Conservation (phyloP, 37 sponge, comb jelly and placozoan genomes). For the Spongilla lacustris region DNA sequence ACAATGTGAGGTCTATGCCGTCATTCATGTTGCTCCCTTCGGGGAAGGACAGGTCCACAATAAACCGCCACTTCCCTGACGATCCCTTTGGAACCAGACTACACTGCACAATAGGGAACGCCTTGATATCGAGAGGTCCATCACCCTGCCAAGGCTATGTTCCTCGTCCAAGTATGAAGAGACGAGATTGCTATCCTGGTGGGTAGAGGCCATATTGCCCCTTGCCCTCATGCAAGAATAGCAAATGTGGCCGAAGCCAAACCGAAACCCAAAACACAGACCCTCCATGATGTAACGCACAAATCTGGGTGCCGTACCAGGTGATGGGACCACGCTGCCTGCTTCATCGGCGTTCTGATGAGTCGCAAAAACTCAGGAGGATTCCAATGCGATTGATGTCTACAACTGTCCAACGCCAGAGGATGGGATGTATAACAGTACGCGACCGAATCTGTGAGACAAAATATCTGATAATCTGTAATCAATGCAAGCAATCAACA, state of each 20-base stretch:
- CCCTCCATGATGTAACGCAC: conserved; percentile 13
- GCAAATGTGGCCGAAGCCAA: neutral
- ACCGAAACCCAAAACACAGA: neutral
- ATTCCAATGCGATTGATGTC: too few species aligned
- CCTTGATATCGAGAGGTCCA: neutral
- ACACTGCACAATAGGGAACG: neutral
- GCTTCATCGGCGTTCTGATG: neutral
- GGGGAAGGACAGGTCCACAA: conserved; percentile 12
- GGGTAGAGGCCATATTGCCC: conserved; percentile 3
- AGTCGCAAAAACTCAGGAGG: neutral
- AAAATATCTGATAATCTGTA: neutral
- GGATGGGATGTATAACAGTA: neutral
- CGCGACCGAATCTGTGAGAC: neutral
- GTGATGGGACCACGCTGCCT: conserved; percentile 7
- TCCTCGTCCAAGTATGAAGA: neutral
- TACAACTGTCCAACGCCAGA: neutral
- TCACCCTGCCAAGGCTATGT: conserved; percentile 5
- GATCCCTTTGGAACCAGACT: conserved; percentile 6
- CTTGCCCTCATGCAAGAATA: neutral
- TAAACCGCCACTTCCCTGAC: conserved; percentile 12
- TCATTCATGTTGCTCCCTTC: conserved; percentile 4
- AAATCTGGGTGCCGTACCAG: conserved; percentile 1
- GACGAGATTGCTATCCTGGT: neutral
- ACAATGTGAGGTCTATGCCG: neutral
- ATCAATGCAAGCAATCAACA: neutral